Evolutionary conservation across 2,888 invertebrate species (phyloP), one percentile per base, ranked within the genome.

Genomic region (Microctonus brassicae): DNA sequence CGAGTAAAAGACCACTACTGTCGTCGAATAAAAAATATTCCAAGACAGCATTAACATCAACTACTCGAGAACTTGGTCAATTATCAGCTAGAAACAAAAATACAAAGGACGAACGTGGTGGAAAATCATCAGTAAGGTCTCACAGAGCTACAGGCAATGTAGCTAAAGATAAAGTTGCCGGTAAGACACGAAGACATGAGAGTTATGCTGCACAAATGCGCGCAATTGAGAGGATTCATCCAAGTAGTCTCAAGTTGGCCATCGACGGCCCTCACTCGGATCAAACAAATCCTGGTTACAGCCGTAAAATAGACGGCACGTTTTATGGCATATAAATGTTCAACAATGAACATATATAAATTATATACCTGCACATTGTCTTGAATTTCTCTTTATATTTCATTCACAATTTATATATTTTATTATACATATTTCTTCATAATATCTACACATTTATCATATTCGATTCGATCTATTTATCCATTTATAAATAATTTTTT

Each of bases 251-350:
- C 61, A 94, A 94, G 87, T 88, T 95, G 68, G 94, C 94, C 89
- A 94, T 94, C 84, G 93, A 93, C n/a, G 93, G 94, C 4, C 93
- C 93, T 42, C 95, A 95, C 85, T 92, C 92, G 13, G 94, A 94
- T 77, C 91, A 94, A 86, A 94, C 94, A 26, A 95, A 94, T 86
- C 93, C 94, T 73, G 95, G 95, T 2, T 95, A 92, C 88, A 93
- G 94, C 72, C 90, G 95, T 78, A 94, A 95, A 87, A 91, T 92
- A 7, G 92, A 93, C 55, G 94, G 87, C 76, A 84, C 86, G 69
- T 85, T 82, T 78, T 87, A 84, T 77, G 79, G 81, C 76, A 81
- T 85, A 76, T 86, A 79, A 85, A 61, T 60, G 33, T 42, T 55
- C 29, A 52, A 60, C 13, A 66, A 53, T 63, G 47, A 63, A 33